Base-by-base conservation (phyloP, 2,797 vertebrate genomes). In the Amblyraja radiata region DNA sequence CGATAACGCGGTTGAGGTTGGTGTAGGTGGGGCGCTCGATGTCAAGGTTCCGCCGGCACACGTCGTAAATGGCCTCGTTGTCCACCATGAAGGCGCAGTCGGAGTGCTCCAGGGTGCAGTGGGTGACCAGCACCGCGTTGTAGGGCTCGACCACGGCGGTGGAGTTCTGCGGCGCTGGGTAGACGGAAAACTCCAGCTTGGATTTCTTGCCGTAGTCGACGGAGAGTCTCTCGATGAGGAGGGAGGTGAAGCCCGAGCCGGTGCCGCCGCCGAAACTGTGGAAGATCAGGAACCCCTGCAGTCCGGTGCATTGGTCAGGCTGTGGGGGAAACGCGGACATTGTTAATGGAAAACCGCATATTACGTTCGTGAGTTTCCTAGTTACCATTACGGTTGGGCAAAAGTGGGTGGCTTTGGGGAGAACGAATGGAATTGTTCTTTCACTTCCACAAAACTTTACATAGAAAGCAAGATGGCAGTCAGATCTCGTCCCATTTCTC, bases 11-110 rank as follows among this genome's bases (percentile, higher is more conserved):
- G 39, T 39, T 39, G 39, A 1, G 39, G 39, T 39, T 39, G 88
- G 88, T 91, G 88, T 91, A 91, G 16, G 88, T 61, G 3, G 88
- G 88, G 0, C 88, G 88, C 61, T 91, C 88, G 36, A 93, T 93
- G 74, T 93, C 93, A 1, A 93, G 93, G 68, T 93, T 93, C 21
- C 93, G 74, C 6, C 93, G 93, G 6, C 93, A 93, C 0, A 93
- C 1, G 5, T 93, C 93, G 39, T 93, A 93, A 65, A 93, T 93
- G 74, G 93, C 93, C 39, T 93, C 93, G 9, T 58, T 93, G 74
- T 93, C 74, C 18, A 93, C 39, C 93, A 93, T 93, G 93, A 93
- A 93, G 93, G 93, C 13, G 10, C 93, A 93, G 93, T 93, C 93
- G 7, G 93, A 93, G 74, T 93, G 74, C 74, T 93, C 93, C 0